Evolutionary conservation across 2,113 vertebrate genomes (phyloP).

Genomic region (Thomomys bottae): DNA sequence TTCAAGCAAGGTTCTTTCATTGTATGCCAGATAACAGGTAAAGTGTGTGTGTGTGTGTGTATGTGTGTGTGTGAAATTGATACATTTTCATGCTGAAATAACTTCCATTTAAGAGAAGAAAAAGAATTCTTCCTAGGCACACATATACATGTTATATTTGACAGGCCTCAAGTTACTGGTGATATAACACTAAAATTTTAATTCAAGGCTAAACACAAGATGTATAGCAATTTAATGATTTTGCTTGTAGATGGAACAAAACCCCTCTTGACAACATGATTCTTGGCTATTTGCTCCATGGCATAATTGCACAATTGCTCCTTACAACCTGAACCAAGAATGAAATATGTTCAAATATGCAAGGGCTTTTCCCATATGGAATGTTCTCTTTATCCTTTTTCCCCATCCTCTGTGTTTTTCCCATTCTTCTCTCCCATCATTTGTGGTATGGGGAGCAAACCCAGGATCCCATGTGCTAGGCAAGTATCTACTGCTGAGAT

Average conservation of each 20-base stretch:
- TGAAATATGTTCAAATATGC: background rate
- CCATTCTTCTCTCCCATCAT: no score
- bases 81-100: background rate
- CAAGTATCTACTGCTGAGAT: background rate
- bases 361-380: background rate
- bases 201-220: background rate
- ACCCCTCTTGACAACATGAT: background rate
- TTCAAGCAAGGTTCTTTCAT: conserved; percentile 74
- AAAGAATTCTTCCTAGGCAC: background rate
- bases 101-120: background rate
- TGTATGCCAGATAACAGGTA: conserved; percentile 24
- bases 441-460: background rate
- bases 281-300: background rate
- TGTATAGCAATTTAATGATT: background rate
- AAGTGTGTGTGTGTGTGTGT: no score
- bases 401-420: no score
- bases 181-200: conserved; percentile 4
- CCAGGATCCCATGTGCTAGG: no score
- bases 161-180: background rate
- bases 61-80: background rate
- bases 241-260: background rate
- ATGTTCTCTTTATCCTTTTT: no score
- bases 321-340: background rate
- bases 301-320: background rate
- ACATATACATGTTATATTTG: background rate